Conservation (phyloP, 1,140 invertebrate species). For the Drosophila sechellia region DNA sequence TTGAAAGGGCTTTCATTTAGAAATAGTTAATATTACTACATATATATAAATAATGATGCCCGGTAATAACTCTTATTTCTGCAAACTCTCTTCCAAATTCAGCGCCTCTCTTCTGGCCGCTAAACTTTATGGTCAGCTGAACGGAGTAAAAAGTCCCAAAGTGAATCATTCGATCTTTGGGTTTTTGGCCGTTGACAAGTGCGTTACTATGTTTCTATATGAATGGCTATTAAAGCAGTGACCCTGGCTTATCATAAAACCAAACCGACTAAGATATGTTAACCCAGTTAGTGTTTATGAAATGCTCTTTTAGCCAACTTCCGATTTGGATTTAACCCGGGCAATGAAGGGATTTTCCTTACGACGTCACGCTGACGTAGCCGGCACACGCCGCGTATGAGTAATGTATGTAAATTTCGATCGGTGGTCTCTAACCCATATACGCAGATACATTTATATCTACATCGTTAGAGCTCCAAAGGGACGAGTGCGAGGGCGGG, state of each 20-base stretch:
- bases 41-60: too few species aligned
- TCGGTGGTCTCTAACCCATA: conserved; percentile 3
- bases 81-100: background rate
- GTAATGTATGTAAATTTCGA: conserved; percentile 24
- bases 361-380: conserved; percentile 3
- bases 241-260: background rate
- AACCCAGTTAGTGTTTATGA: conserved; percentile 6
- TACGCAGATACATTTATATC: background rate
- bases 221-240: background rate
- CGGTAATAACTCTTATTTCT: background rate
- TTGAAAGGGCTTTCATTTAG: background rate
- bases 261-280: too few species aligned
- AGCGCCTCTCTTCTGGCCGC: conserved; percentile 11
- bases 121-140: conserved; percentile 3
- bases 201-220: background rate
- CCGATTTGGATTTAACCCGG: conserved; percentile 20
- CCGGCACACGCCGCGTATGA: conserved; percentile 54
- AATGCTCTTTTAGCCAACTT: background rate
- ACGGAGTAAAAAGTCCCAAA: conserved; percentile 3
- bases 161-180: conserved; percentile 44
- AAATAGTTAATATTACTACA: too few species aligned
- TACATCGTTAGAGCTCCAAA: conserved; percentile 17
- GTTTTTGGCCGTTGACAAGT: conserved; percentile 14
- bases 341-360: conserved; percentile 12
- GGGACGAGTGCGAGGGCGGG: background rate